Evolutionary conservation across 1,140 invertebrate genomes (phyloP).

Genomic region (Asbolus verrucosus): DNA sequence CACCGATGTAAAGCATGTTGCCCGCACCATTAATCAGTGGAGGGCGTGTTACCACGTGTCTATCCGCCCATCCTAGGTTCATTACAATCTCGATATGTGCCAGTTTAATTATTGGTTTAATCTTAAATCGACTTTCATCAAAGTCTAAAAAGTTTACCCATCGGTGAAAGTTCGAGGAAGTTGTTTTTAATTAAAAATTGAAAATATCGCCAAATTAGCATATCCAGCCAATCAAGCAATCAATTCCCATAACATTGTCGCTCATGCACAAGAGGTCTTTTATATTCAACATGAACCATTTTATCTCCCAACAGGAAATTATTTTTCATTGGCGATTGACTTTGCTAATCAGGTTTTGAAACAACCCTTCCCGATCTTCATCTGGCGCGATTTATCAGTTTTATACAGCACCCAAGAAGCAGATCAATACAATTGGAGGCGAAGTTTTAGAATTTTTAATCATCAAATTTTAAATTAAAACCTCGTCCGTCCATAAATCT

Average conservation of each 20-base stretch:
- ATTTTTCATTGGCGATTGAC: conserved; percentile 35
- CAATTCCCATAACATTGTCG: conserved; percentile 16
- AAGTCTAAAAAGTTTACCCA: conserved; percentile 12
- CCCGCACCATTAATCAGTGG: conserved; percentile 53
- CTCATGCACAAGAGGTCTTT: conserved; percentile 7
- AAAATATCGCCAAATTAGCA: background rate
- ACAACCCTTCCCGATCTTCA: conserved; percentile 19
- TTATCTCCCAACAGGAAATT: conserved; percentile 36
- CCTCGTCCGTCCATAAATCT: conserved; percentile 24
- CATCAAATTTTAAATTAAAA: conserved; percentile 40
- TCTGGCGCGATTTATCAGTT: conserved; percentile 22
- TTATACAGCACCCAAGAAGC: background rate
- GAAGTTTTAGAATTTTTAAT: conserved; percentile 31
- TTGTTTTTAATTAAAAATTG: conserved; percentile 14
- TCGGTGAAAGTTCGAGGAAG: background rate
- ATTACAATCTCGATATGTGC: conserved; percentile 37
- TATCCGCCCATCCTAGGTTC: conserved; percentile 44
- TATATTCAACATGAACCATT: conserved; percentile 32
- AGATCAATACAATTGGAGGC: conserved; percentile 10
- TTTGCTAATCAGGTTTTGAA: conserved; percentile 13
- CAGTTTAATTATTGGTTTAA: conserved; percentile 27
- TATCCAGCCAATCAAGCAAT: background rate
- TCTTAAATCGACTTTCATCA: conserved; percentile 16
- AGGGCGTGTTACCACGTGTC: conserved; percentile 56
- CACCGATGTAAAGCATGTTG: conserved; percentile 54